Evolutionary conservation across 2,113 vertebrate species (phyloP), one percentile per base, ranked within the genome.

Genomic region (Cricetomys ansorgei): DNA sequence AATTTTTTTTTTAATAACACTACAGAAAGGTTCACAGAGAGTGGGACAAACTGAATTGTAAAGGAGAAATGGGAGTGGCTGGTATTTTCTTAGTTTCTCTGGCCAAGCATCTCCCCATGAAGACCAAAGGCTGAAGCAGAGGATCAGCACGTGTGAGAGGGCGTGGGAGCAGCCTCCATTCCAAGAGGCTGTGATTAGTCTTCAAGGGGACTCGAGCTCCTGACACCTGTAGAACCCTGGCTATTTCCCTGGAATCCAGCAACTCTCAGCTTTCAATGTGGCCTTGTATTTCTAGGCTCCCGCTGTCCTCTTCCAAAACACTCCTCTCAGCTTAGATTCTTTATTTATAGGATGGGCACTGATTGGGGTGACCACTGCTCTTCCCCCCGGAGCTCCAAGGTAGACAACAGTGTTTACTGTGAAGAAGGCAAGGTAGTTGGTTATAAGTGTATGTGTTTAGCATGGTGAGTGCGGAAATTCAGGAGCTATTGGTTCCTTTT

Each of bases 401-500:
- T 2, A 81, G 72, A 37, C 3, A 27, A 72, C 25, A n/a, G 72
- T 48, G 62, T 37, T 88, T 40, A 55, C n/a, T 73, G 53, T 53
- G 59, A 80, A 67, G 55, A 62, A 73, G 43, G 29, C 6, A 9
- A 91, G 5, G 16, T 8, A 21, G 25, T 4, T 27, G 40, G 48
- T 23, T 72, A 9, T 10, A 40, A 69, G 13, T 31, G 1, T 29
- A 1, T 5, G 31, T 6, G 34, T 25, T 53, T 31, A 40, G 50
- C 4, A 62, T 0, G 10, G 7, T 17, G 34, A 27, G 27, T 64
- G 4, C 31, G 17, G 21, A 29, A 31, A 55, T 11, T 76, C 4
- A 1, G 19, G 4, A 27, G 16, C 40, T 1, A 3, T 7, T 15
- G 25, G 31, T 16, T 21, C 55, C 6, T 67, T 72, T 6, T 9